Evolutionary conservation across 2,113 vertebrate species (phyloP).

Genomic region (Tachysurus vachellii): DNA sequence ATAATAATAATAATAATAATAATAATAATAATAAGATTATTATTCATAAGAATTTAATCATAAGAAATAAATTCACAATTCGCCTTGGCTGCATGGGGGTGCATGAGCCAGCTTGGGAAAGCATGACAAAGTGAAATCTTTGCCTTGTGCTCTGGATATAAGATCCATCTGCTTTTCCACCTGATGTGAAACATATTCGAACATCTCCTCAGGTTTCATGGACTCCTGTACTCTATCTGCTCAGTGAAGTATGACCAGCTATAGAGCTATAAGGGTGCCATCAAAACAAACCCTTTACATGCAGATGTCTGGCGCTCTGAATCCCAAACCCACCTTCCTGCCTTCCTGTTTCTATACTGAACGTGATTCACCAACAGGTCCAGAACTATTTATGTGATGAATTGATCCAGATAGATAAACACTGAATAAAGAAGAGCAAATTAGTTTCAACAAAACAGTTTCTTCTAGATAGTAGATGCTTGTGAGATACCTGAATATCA

Average conservation of each 20-base stretch:
- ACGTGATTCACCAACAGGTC: not conserved
- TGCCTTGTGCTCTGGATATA: constrained; percentile 7
- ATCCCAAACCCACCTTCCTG: constrained; percentile 29
- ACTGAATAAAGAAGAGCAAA: not conserved
- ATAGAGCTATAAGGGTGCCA: not conserved
- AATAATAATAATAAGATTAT: no score
- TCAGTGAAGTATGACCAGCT: constrained; percentile 22
- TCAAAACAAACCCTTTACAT: not conserved
- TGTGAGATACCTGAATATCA: not conserved
- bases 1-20: no score
- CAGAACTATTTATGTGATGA: not conserved
- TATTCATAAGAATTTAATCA: no score
- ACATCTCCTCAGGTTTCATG: constrained; percentile 20
- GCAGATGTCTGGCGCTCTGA: not conserved
- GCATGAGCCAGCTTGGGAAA: not conserved
- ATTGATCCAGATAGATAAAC: not conserved
- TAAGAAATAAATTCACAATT: not conserved
- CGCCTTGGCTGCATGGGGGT: not conserved
- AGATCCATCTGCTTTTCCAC: not conserved
- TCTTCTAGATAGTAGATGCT: not conserved
- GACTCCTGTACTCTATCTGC: constrained; percentile 12
- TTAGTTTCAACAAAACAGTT: not conserved
- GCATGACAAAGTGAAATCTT: not conserved
- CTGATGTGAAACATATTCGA: not conserved
- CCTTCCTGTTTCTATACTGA: not conserved